phyloP scores from a whole-genome alignment of 2,797 vertebrate species.

The Choloepus didactylus region DNA sequence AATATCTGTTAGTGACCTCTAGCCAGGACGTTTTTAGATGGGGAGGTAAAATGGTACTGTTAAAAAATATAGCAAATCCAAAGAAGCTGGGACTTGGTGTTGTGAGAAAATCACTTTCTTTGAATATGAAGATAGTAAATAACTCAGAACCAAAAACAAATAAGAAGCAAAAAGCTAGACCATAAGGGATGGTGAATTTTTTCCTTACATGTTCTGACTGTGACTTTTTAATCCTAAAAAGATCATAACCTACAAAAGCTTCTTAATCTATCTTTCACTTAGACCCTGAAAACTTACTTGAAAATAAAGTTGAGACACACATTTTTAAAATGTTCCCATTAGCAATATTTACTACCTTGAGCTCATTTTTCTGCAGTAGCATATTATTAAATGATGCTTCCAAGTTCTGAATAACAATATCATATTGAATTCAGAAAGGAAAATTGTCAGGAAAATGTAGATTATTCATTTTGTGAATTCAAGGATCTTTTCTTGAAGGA shows the following conservation, averaged over 20 bases:
- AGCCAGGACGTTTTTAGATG: not conserved
- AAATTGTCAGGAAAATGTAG: constrained; percentile 80
- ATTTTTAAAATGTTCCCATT: constrained; percentile 71
- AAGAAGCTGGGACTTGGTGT: not conserved
- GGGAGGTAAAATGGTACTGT: accelerated
- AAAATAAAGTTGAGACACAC: constrained; percentile 49
- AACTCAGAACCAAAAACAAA: not conserved
- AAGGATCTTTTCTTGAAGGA: constrained; percentile 82
- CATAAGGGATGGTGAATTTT: not conserved
- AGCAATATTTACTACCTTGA: constrained; percentile 74
- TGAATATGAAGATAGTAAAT: not conserved
- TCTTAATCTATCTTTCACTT: constrained; percentile 78
- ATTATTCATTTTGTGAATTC: constrained; percentile 78
- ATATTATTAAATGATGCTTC: constrained; percentile 72
- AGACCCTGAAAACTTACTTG: constrained; percentile 66
- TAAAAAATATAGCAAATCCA: accelerated
- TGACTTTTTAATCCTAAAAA: constrained; percentile 59
- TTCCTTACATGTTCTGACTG: constrained; percentile 26
- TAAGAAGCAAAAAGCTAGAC: not conserved
- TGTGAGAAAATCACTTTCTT: not conserved
- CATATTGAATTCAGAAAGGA: constrained; percentile 79
- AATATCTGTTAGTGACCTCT: not conserved
- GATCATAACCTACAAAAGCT: constrained; percentile 73
- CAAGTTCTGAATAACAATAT: constrained; percentile 79
- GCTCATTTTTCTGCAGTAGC: constrained; percentile 64